Conservation (phyloP, 2,888 invertebrate genomes). For the Eupithecia tripunctaria region DNA sequence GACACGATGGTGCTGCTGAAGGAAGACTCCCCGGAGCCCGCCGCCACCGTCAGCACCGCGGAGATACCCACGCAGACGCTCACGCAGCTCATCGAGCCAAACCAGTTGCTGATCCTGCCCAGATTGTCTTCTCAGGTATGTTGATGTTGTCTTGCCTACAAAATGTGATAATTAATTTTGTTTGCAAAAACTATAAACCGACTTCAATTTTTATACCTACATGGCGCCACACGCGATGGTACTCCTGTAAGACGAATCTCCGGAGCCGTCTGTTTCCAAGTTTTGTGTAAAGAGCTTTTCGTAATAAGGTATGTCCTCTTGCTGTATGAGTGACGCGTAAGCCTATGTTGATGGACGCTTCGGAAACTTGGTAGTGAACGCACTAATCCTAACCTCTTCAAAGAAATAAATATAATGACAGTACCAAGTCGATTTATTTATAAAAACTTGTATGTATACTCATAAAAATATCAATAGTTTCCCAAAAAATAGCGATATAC, state of each 20-base stretch:
- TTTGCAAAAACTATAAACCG: too few relatives aligned
- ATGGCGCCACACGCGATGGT: background rate
- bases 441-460: too few relatives aligned
- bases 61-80: conserved; percentile 95
- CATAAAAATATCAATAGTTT: too few relatives aligned
- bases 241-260: background rate
- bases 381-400: background rate
- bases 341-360: background rate
- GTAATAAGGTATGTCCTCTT: background rate
- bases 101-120: conserved; percentile 94
- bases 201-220: too few relatives aligned
- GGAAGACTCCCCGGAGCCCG: conserved; percentile 91
- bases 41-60: conserved; percentile 94
- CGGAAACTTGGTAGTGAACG: background rate
- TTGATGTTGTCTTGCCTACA: too few relatives aligned
- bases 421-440: too few relatives aligned
- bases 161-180: too few relatives aligned
- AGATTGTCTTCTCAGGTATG: conserved; percentile 94
- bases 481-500: too few relatives aligned
- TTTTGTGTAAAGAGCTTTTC: background rate
- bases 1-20: conserved; percentile 92
- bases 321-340: too few relatives aligned
- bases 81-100: conserved; percentile 93
- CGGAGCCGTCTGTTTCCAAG: too few relatives aligned
- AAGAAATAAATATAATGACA: too few relatives aligned